phyloP scores from a whole-genome alignment of 2,888 invertebrate species.

The Cephus spinipes region DNA sequence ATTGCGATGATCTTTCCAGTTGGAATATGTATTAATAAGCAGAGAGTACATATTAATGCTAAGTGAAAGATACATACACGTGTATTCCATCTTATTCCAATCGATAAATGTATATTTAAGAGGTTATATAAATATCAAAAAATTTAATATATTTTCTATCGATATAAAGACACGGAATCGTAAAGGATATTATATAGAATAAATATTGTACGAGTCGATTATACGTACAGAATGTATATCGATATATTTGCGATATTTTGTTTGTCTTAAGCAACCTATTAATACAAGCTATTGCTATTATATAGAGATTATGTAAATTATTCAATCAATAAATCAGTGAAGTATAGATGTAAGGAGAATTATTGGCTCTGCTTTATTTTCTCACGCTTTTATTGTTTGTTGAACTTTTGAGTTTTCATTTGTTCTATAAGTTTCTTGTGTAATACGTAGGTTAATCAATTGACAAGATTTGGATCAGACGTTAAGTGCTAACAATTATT shows the following conservation, averaged over 20 bases:
- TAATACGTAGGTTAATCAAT: too few relatives aligned
- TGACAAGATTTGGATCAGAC: too few relatives aligned
- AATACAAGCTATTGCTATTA: constrained; percentile 23
- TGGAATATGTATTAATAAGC: background rate
- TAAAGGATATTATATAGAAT: background rate
- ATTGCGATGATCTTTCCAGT: too few relatives aligned
- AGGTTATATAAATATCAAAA: constrained; percentile 7
- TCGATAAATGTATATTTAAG: constrained; percentile 12
- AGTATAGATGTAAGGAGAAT: too few relatives aligned
- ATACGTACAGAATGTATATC: background rate
- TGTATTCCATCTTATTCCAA: constrained; percentile 5
- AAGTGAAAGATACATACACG: constrained; percentile 11
- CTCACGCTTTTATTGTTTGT: too few relatives aligned
- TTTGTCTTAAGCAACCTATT: background rate
- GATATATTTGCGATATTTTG: background rate
- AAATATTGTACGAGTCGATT: background rate
- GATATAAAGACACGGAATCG: constrained; percentile 14
- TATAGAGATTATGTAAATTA: constrained; percentile 34
- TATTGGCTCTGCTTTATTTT: too few relatives aligned
- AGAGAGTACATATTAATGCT: constrained; percentile 18
- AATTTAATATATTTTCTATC: constrained; percentile 46
- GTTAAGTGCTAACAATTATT: too few relatives aligned
- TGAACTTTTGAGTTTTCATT: too few relatives aligned
- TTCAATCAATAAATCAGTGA: background rate
- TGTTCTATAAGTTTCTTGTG: too few relatives aligned